Percentiles rank a stretch among this genome's conserved stretches.
phyloP scores from a whole-genome alignment of 1,140 invertebrate genomes.

The Aleiodes sp. region DNA sequence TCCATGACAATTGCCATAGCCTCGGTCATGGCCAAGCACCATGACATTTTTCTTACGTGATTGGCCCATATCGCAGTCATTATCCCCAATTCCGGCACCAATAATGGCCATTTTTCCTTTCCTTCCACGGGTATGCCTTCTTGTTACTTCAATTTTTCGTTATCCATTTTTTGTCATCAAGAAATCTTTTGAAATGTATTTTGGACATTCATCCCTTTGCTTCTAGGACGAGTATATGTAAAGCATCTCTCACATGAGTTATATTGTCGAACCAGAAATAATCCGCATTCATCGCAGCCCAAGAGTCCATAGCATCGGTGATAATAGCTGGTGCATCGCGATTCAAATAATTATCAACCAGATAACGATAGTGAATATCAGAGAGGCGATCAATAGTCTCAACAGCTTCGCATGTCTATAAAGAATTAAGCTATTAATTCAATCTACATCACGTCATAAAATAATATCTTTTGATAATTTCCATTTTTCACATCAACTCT shows the following conservation, averaged over 20 bases:
- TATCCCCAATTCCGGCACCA: too few species aligned
- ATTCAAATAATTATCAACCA: constrained; percentile 75
- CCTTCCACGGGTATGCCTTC: too few species aligned
- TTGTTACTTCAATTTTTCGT: too few species aligned
- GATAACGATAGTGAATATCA: constrained; percentile 71
- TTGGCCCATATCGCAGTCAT: too few species aligned
- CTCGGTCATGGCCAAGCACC: too few species aligned
- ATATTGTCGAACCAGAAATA: constrained; percentile 76
- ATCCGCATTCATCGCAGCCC: constrained; percentile 72
- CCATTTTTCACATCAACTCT: constrained; percentile 1
- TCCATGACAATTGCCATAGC: too few species aligned
- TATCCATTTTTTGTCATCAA: too few species aligned
- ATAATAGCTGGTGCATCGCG: constrained; percentile 78
- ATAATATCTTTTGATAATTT: neutral
- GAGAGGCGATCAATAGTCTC: constrained; percentile 72
- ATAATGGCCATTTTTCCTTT: too few species aligned
- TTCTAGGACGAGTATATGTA: neutral
- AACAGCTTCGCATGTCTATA: constrained; percentile 72
- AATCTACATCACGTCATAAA: neutral
- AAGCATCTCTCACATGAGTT: constrained; percentile 66
- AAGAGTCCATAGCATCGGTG: constrained; percentile 75
- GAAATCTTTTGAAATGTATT: too few species aligned
- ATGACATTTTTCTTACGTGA: too few species aligned
- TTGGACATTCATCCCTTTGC: too few species aligned
- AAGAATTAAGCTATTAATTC: constrained; percentile 12